Conservation (phyloP, 2,888 invertebrate genomes). For the Andrena praecox region DNA sequence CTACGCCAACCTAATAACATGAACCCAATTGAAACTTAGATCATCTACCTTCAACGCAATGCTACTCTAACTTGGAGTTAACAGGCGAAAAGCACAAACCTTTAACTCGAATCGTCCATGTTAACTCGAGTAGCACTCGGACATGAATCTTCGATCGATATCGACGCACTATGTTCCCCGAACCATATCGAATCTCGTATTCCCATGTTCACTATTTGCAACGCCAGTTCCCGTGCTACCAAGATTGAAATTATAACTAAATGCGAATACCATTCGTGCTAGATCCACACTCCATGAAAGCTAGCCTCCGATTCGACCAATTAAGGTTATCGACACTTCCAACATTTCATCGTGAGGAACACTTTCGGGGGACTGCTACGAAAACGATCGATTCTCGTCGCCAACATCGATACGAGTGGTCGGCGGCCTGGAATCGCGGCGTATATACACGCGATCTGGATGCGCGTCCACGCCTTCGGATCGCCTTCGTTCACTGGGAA, state of each 20-base stretch:
- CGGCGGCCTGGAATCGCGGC: conserved; percentile 42
- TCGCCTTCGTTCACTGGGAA: conserved; percentile 21
- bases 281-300: conserved; percentile 5
- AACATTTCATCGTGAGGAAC: conserved; percentile 17
- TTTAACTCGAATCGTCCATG: not conserved
- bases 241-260: not conserved
- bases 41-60: not conserved
- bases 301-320: not conserved
- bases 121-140: not conserved
- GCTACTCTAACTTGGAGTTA: not conserved
- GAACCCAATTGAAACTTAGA: not conserved
- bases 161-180: not conserved
- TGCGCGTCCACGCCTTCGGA: conserved; percentile 44
- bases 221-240: not conserved
- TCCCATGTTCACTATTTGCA: not conserved
- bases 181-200: not conserved
- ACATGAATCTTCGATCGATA: conserved; percentile 3
- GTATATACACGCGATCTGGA: conserved; percentile 32
- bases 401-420: conserved; percentile 35
- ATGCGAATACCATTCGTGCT: not conserved
- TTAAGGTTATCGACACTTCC: conserved; percentile 1
- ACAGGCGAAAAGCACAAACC: conserved; percentile 23
- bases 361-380: not conserved
- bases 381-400: conserved; percentile 16
- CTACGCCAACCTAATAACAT: no score